Base-by-base conservation (phyloP, 2,888 invertebrate genomes). In the Platycnemis pennipes region DNA sequence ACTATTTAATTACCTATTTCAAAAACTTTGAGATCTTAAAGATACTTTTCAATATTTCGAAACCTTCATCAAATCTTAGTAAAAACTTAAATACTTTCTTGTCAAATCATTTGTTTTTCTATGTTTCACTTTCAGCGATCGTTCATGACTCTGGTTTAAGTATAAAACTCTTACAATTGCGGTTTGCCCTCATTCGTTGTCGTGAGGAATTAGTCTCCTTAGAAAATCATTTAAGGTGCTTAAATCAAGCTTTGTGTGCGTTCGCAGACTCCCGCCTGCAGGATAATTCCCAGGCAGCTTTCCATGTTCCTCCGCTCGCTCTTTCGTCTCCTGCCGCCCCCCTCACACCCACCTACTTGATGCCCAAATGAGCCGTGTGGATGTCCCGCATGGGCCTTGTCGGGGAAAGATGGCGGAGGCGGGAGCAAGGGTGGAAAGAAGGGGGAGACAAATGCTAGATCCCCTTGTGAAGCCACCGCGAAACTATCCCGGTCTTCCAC, bases 381-480 rank as follows among this genome's bases (percentile, higher is more conserved):
- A 86, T 45, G 46, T n/a, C n/a, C 87, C 87, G 22, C 46, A 45
- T 87, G 86, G 42, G 26, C 42, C 86, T 44, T 44, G 86, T 44
- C 22, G 86, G 44, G 31, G 44, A 19, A 63, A 63, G 85, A 37
- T 19, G 85, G 42, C 0, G 45, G n/a, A 87, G 45, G 87, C 63
- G 1, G 16, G 85, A 37, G 87, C 26, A 45, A 45, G 87, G 45
- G 26, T 11, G 86, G 42, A n/a, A n/a, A n/a, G n/a, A n/a, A 77
- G 42, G 42, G 87, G 4, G 87, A 87, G 44, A 44, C 13, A 46
- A 5, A 87, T 46, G 87, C n/a, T 3, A n/a, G 45, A 26, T 87
- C 87, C 46, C 26, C n/a, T 42, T 42, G 87, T 37, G 87, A 87
- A 45, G 87, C 87, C 87, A 87, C 87, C 87, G 45, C 87, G n/a